A percentile compares a stretch with the other conserved stretches of the same genome.
Conservation (phyloP, 2,113 vertebrate genomes). For the Phyllopteryx taeniolatus region DNA sequence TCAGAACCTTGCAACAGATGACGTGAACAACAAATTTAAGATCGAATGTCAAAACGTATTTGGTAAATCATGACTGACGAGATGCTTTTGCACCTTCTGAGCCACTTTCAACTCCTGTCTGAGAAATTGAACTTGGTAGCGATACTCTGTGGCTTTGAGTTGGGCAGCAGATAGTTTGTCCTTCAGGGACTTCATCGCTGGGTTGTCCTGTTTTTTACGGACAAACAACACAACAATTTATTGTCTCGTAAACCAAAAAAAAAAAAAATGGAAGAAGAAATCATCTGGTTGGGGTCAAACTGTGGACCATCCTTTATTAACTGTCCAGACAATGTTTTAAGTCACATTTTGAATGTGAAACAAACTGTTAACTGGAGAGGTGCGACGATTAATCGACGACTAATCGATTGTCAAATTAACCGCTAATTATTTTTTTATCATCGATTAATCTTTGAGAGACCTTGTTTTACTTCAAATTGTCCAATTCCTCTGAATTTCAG, state of each 20-base stretch:
- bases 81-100: slow-evolving; percentile 77
- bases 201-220: slow-evolving; percentile 65
- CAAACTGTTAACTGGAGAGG: too few relatives aligned
- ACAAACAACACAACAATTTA: background rate
- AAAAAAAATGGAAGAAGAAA: background rate
- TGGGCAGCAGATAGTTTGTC: slow-evolving; percentile 82
- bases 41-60: background rate
- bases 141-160: slow-evolving; percentile 82
- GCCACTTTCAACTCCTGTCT: slow-evolving; percentile 86
- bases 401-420: too few relatives aligned
- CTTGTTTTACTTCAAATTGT: too few relatives aligned
- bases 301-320: background rate
- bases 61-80: background rate
- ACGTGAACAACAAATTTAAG: background rate
- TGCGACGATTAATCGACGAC: too few relatives aligned
- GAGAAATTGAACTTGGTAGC: slow-evolving; percentile 84
- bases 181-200: slow-evolving; percentile 80
- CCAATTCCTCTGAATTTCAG: too few relatives aligned
- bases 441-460: too few relatives aligned
- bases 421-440: too few relatives aligned
- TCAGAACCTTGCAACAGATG: slow-evolving; percentile 74
- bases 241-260: background rate
- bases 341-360: background rate
- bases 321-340: background rate
- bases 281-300: too few relatives aligned